Base-by-base conservation (phyloP, 2,113 vertebrate species). In the Macrotis lagotis region DNA sequence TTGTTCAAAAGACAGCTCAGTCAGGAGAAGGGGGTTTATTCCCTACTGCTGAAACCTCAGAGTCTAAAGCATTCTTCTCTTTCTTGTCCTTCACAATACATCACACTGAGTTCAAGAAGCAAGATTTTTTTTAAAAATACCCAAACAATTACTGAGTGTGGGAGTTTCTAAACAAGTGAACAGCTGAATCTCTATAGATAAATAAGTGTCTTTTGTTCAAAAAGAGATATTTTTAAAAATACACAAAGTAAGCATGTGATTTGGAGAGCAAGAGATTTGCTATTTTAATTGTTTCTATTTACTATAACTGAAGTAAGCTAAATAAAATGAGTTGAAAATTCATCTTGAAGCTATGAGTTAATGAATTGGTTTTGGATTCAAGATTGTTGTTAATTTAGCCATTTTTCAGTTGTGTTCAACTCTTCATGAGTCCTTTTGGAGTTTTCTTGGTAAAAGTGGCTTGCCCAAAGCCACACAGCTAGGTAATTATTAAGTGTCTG, bases 201-300 rank as follows among this genome's bases (percentile, higher is more conserved):
- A 94, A 93, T 89, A 52, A 5, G 8, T 90, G 49, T 92, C 95
- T 96, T 94, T 93, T 94, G 93, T 96, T 94, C 66, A 96, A 94
- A 91, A 91, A 89, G 74, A 90, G 90, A 94, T 10, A 94, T 91
- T 95, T 51, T 51, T 91, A 91, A 93, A 96, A 53, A 83, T 48
- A 50, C 74, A 50, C 25, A n/a, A 96, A 89, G 90, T 88, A 91
- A 74, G 22, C 59, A 37, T 89, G 90, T 92, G 90, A 49, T 93
- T 95, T 92, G 49, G 24, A 74, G 91, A 83, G 44, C 95, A 97
- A 96, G 89, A 96, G 50, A 93, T 94, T 96, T 96, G 94, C 94
- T 93, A 96, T 91, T 91, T 90, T 95, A 92, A 97, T 97, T 91
- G 83, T 95, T 95, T 97, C 96, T 93, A 88, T 93, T 96, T 97